Percentiles rank a stretch among this genome's conserved stretches.
phyloP scores from a whole-genome alignment of 2,888 invertebrate genomes.

The Crepidodera aurea region DNA sequence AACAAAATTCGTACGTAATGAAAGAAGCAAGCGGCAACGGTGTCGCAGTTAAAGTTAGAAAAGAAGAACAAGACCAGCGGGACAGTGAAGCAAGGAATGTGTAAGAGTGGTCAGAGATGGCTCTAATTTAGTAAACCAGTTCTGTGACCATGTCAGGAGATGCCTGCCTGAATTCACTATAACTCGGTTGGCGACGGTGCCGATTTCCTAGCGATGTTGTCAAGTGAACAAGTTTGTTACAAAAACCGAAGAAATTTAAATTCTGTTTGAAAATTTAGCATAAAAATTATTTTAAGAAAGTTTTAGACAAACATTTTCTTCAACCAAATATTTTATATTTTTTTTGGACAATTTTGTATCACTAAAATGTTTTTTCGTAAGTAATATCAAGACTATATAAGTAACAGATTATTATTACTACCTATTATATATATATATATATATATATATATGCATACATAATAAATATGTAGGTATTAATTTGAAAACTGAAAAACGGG shows the following conservation, averaged over 20 bases:
- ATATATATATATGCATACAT: too few species aligned
- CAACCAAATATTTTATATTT: too few species aligned
- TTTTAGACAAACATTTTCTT: too few species aligned
- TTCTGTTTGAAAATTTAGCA: too few species aligned
- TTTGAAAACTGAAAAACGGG: too few species aligned
- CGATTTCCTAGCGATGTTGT: constrained; percentile 13
- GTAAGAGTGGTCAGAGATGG: constrained; percentile 57
- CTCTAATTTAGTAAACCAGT: constrained; percentile 62
- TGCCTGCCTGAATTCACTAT: constrained; percentile 55
- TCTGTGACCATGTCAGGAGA: constrained; percentile 61
- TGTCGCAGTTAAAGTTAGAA: constrained; percentile 49
- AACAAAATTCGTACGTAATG: too few species aligned
- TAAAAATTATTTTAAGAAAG: background rate
- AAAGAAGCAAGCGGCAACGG: constrained; percentile 30
- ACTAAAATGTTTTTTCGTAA: too few species aligned
- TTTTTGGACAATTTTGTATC: too few species aligned
- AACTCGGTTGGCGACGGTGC: constrained; percentile 22
- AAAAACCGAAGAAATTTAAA: background rate
- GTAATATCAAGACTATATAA: too few species aligned
- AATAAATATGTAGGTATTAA: too few species aligned
- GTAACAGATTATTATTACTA: too few species aligned
- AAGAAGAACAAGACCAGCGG: constrained; percentile 59
- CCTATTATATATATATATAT: too few species aligned
- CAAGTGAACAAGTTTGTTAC: background rate
- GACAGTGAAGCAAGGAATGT: constrained; percentile 51